Evolutionary conservation across 2,888 invertebrate genomes (phyloP).

Genomic region (Campoletis raptor): DNA sequence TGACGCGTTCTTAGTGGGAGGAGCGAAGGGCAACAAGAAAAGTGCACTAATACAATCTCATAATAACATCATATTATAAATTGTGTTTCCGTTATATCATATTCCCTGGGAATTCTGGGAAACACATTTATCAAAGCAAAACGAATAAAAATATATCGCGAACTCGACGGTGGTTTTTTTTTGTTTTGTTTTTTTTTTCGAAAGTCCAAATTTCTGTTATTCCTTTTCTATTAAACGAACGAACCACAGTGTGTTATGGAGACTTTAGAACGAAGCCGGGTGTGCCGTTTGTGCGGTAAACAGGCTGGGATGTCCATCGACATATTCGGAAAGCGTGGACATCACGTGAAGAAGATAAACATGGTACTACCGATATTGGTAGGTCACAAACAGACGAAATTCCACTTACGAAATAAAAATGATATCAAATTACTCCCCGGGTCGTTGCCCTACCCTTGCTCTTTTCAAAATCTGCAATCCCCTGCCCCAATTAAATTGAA

Average conservation of each 20-base stretch:
- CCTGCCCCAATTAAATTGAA: not conserved
- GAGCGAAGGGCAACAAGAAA: slow-evolving; percentile 2
- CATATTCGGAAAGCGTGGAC: slow-evolving; percentile 81
- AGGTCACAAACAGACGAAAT: slow-evolving; percentile 67
- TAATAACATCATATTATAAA: slow-evolving; percentile 8
- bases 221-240: slow-evolving; percentile 9
- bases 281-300: slow-evolving; percentile 82
- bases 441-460: not conserved
- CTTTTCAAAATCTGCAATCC: not conserved
- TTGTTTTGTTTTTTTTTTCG: not conserved
- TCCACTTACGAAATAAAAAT: not conserved
- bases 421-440: not conserved
- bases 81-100: slow-evolving; percentile 23
- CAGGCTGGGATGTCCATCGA: slow-evolving; percentile 79
- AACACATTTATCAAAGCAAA: not conserved
- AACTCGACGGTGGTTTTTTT: not conserved
- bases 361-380: slow-evolving; percentile 82
- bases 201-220: slow-evolving; percentile 1
- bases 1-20: slow-evolving; percentile 15
- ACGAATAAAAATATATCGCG: slow-evolving; percentile 7
- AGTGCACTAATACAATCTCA: slow-evolving; percentile 32
- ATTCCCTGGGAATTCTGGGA: not conserved
- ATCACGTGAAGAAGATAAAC: slow-evolving; percentile 81
- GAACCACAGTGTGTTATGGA: slow-evolving; percentile 76
- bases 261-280: slow-evolving; percentile 81